These are phyloP conservation scores for Brachionus paranguensis DNA, from an alignment of 1,140 invertebrate species.

Conservation along the genomic window DNA sequence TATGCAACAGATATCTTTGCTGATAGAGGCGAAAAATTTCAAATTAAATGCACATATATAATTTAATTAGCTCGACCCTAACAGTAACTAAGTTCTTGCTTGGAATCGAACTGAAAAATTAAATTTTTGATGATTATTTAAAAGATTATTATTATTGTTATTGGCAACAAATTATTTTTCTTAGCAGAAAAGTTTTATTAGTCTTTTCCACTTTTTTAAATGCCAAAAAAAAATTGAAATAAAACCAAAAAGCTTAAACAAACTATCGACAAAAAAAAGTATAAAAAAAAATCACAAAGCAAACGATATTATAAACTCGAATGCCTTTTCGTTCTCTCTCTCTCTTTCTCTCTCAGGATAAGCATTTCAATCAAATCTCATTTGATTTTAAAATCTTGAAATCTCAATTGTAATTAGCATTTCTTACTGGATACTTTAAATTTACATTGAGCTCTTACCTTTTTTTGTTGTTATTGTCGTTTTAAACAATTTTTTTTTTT, in stretches of 20 bases:
- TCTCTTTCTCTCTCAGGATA: background rate
- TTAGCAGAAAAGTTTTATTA: constrained; percentile 16
- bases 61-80: background rate
- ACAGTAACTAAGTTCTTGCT: background rate
- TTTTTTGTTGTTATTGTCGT: background rate
- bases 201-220: constrained; percentile 29
- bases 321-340: background rate
- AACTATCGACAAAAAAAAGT: constrained; percentile 8
- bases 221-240: background rate
- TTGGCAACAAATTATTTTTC: constrained; percentile 39
- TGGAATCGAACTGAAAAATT: constrained; percentile 23
- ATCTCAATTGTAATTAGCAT: constrained; percentile 26
- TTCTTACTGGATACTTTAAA: constrained; percentile 26
- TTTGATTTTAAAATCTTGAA: constrained; percentile 6
- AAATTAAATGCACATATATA: background rate
- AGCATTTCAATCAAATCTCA: constrained; percentile 7
- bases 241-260: constrained; percentile 29
- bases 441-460: constrained; percentile 10
- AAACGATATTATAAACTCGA: background rate
- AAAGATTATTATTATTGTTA: constrained; percentile 39
- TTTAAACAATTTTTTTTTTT: background rate
- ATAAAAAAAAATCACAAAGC: background rate
- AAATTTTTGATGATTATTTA: constrained; percentile 30
- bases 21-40: background rate
- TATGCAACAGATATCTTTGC: background rate